These are phyloP conservation scores for Euplagia quadripunctaria DNA, from an alignment of 2,888 invertebrate species.

Conservation along the genomic window DNA sequence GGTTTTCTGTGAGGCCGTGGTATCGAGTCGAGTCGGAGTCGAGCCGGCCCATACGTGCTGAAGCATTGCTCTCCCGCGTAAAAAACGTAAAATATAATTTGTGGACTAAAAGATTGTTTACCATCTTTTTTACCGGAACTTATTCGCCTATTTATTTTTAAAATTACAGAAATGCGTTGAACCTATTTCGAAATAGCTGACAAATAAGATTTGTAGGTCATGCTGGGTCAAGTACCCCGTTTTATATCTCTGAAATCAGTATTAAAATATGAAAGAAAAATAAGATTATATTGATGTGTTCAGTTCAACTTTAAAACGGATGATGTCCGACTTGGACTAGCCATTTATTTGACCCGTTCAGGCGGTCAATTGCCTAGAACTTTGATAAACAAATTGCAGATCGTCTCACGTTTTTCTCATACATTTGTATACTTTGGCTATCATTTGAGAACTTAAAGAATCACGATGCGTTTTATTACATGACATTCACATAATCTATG, in stretches of 20 bases:
- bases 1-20: no score
- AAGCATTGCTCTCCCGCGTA: no score
- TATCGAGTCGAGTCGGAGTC: no score
- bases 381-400: constrained; percentile 59
- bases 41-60: no score
- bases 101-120: no score
- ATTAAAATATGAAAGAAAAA: constrained; percentile 50
- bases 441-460: constrained; percentile 32
- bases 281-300: constrained; percentile 61
- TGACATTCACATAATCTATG: background rate
- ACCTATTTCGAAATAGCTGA: constrained; percentile 40
- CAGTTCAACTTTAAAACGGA: constrained; percentile 53
- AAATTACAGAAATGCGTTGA: constrained; percentile 23
- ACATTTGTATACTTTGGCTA: constrained; percentile 37
- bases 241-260: constrained; percentile 44
- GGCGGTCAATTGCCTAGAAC: constrained; percentile 58
- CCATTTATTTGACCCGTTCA: constrained; percentile 51
- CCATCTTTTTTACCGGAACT: no score
- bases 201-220: constrained; percentile 44
- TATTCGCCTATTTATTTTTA: no score
- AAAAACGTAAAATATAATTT: no score
- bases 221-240: constrained; percentile 34
- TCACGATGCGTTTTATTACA: constrained; percentile 6
- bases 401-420: constrained; percentile 40
- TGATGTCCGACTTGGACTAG: constrained; percentile 52